Percentiles rank a stretch among this genome's conserved stretches.
Evolutionary conservation across 2,888 invertebrate genomes (phyloP).

Genomic region (Cordilura impudica): DNA sequence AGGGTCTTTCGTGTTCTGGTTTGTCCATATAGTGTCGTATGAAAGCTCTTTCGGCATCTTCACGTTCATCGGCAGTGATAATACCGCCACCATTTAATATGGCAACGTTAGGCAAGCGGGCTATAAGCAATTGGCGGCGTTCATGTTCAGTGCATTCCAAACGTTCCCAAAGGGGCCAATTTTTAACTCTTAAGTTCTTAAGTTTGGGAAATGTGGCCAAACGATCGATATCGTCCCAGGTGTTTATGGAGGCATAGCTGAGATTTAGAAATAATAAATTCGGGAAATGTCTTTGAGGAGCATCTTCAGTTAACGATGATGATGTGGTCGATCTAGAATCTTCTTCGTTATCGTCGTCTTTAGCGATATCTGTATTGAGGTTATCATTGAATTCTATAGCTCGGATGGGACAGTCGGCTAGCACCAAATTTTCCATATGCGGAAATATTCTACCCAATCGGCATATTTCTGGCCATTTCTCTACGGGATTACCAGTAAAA

Average conservation of each 20-base stretch:
- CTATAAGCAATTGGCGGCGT: constrained; percentile 90
- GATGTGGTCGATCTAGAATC: neutral
- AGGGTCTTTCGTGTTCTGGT: constrained; percentile 89
- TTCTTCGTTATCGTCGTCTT: constrained; percentile 80
- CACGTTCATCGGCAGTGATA: constrained; percentile 90
- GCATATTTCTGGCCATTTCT: constrained; percentile 89
- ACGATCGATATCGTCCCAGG: constrained; percentile 94
- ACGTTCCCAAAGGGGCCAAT: constrained; percentile 86
- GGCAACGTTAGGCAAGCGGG: constrained; percentile 90
- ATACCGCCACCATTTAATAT: constrained; percentile 93
- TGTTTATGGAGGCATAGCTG: constrained; percentile 88
- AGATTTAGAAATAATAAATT: constrained; percentile 87
- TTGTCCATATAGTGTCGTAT: constrained; percentile 94
- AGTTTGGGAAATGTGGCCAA: constrained; percentile 90
- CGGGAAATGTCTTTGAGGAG: constrained; percentile 79
- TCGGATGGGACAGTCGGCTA: constrained; percentile 91
- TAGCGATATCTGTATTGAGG: constrained; percentile 70
- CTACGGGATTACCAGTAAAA: constrained; percentile 92
- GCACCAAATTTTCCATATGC: constrained; percentile 88
- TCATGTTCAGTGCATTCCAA: constrained; percentile 93
- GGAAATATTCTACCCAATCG: constrained; percentile 93
- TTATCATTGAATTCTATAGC: constrained; percentile 66
- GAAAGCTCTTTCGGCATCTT: constrained; percentile 95
- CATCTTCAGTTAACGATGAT: constrained; percentile 76
- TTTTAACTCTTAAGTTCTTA: constrained; percentile 86